phyloP scores from a whole-genome alignment of 2,797 vertebrate species.

The Synanceia verrucosa region DNA sequence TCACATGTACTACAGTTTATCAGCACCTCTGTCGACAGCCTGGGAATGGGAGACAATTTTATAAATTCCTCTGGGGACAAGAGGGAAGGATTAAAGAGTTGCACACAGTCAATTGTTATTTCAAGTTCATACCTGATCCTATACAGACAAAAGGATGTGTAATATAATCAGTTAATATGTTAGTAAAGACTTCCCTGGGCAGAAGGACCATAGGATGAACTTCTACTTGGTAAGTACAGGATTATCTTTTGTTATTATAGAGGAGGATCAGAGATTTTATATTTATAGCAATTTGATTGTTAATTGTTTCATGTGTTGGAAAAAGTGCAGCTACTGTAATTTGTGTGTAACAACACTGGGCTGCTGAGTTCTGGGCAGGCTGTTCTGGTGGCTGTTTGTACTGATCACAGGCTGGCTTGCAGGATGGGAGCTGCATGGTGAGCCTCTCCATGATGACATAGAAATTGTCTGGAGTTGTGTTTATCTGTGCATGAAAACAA shows the following conservation, averaged over 20 bases:
- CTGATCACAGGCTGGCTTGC: neutral
- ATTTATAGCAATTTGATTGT: neutral
- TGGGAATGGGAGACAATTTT: conserved; percentile 44
- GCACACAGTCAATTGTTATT: conserved; percentile 56
- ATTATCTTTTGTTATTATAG: neutral
- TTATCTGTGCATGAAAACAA: neutral
- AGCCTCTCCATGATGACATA: neutral
- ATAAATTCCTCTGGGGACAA: conserved; percentile 32
- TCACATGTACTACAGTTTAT: conserved; percentile 64
- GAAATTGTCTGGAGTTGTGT: neutral
- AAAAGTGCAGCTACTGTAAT: neutral
- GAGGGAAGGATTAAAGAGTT: conserved; percentile 46
- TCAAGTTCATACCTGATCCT: conserved; percentile 21
- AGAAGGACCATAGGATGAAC: neutral
- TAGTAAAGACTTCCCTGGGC: neutral
- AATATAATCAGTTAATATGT: neutral
- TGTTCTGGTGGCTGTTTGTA: too few relatives aligned
- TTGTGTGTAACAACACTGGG: neutral
- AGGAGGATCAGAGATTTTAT: neutral
- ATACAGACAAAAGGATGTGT: neutral
- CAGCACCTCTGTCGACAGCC: conserved; percentile 41
- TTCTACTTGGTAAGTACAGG: neutral
- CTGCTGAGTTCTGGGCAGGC: too few relatives aligned
- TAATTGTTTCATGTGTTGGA: neutral
- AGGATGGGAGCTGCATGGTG: neutral